Percentiles rank a stretch among this genome's conserved stretches.
Evolutionary conservation across 2,888 invertebrate species (phyloP).

Genomic region (Orthonychiurus folsomi): DNA sequence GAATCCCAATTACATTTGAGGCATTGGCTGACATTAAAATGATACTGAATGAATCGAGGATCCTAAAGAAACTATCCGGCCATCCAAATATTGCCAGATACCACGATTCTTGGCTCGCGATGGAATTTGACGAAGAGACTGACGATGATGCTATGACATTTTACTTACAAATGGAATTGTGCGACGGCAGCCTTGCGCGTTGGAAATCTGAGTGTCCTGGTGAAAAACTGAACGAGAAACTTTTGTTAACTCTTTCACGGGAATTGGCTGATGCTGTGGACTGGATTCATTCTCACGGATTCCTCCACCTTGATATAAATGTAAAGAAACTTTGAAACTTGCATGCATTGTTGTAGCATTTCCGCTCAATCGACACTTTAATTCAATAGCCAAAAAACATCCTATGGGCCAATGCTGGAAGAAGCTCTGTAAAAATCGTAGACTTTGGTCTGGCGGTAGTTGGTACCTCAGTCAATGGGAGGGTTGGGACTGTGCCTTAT

Average conservation of each 20-base stretch:
- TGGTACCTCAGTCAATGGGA: conserved; percentile 8
- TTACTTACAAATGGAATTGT: conserved; percentile 22
- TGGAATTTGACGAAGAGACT: conserved; percentile 15
- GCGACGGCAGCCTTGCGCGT: conserved; percentile 8
- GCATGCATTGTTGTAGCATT: too few species aligned
- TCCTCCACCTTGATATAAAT: conserved; percentile 23
- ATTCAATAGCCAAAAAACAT: conserved; percentile 19
- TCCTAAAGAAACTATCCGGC: conserved; percentile 24
- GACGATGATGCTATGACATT: conserved; percentile 13
- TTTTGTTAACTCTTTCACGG: conserved; percentile 3
- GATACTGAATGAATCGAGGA: conserved; percentile 32
- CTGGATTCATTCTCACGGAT: conserved; percentile 17
- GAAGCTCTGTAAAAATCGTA: conserved; percentile 12
- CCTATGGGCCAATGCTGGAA: conserved; percentile 13
- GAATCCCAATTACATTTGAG: conserved; percentile 21
- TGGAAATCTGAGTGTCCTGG: conserved; percentile 12
- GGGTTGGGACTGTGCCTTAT: conserved; percentile 18
- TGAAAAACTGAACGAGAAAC: background rate
- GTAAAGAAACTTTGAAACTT: conserved; percentile 13
- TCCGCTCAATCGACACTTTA: background rate
- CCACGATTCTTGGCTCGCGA: conserved; percentile 34
- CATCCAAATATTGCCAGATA: conserved; percentile 28
- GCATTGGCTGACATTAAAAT: conserved; percentile 26
- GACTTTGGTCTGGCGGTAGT: conserved; percentile 19
- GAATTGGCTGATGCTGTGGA: conserved; percentile 14